A percentile compares a stretch with the other conserved stretches of the same genome.
phyloP scores from a whole-genome alignment of 2,797 vertebrate species.

The Anguilla marmorata region DNA sequence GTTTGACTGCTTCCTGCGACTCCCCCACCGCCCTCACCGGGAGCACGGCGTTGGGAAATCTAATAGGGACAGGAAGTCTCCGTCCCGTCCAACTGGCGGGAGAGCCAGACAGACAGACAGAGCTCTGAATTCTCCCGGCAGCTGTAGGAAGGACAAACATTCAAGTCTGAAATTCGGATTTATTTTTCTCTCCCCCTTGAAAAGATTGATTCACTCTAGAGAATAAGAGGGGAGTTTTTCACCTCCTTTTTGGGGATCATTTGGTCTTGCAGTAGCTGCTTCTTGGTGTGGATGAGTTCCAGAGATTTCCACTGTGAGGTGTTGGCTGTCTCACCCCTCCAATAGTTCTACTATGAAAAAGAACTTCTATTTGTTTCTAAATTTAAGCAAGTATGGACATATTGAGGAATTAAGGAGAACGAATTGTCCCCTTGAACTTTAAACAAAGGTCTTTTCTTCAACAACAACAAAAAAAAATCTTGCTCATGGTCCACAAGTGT shows the following conservation, averaged over 20 bases:
- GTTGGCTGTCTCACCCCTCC: neutral
- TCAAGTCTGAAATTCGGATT: conserved; percentile 20
- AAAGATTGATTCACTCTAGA: conserved; percentile 43
- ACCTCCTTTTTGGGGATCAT: conserved; percentile 36
- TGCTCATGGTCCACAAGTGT: neutral
- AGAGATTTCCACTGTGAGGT: neutral
- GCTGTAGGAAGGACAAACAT: conserved; percentile 30
- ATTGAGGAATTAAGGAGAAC: neutral
- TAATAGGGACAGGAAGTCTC: conserved; percentile 47
- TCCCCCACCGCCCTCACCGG: conserved; percentile 37
- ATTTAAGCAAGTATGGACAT: neutral
- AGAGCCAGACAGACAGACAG: conserved; percentile 56
- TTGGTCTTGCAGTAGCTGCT: conserved; percentile 51
- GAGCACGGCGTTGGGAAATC: conserved; percentile 39
- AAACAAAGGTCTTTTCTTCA: neutral
- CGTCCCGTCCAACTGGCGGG: conserved; percentile 53
- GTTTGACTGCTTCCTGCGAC: conserved; percentile 55
- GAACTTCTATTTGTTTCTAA: neutral
- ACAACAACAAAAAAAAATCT: neutral
- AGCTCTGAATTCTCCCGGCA: conserved; percentile 31
- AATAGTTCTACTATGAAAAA: neutral
- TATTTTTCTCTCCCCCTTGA: neutral
- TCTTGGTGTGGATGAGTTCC: conserved; percentile 46
- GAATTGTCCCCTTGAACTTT: neutral
- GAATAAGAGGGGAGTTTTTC: conserved; percentile 14